These are phyloP conservation scores for Camponotus fellah DNA, from an alignment of 2,888 invertebrate species.

Conservation along the genomic window DNA sequence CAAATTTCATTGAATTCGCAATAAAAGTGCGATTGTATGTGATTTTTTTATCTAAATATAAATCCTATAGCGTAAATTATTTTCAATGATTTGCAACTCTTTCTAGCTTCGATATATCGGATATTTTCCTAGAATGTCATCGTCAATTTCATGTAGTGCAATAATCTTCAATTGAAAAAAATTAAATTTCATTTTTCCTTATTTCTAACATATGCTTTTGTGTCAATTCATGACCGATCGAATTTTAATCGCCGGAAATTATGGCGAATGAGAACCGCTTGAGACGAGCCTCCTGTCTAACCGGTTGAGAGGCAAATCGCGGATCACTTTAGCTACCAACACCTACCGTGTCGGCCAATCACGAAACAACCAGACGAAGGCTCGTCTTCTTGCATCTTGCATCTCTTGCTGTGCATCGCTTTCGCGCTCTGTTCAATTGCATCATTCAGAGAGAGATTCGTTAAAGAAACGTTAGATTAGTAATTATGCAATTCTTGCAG, in stretches of 20 bases:
- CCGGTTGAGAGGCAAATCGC: slow-evolving; percentile 66
- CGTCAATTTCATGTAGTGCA: neutral
- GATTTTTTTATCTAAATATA: neutral
- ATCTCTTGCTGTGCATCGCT: slow-evolving; percentile 28
- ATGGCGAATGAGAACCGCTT: slow-evolving; percentile 65
- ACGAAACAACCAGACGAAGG: slow-evolving; percentile 51
- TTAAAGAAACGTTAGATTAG: neutral
- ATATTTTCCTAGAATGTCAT: neutral
- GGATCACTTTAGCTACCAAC: slow-evolving; percentile 55
- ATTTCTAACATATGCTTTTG: neutral
- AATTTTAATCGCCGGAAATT: neutral
- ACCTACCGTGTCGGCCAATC: slow-evolving; percentile 70
- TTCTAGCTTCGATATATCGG: neutral
- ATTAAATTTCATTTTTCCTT: neutral
- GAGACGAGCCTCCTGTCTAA: slow-evolving; percentile 71
- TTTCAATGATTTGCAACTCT: neutral
- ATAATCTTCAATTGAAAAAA: neutral
- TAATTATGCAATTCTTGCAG: neutral
- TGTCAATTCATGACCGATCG: neutral
- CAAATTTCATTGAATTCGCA: neutral
- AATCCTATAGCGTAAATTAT: neutral
- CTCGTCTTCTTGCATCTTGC: slow-evolving; percentile 54
- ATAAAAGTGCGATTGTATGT: neutral
- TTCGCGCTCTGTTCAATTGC: slow-evolving; percentile 27
- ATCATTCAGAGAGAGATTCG: neutral